Evolutionary conservation across 92 coral and sea anemone genomes (phyloP).

Genomic region (Palythoa grandis): DNA sequence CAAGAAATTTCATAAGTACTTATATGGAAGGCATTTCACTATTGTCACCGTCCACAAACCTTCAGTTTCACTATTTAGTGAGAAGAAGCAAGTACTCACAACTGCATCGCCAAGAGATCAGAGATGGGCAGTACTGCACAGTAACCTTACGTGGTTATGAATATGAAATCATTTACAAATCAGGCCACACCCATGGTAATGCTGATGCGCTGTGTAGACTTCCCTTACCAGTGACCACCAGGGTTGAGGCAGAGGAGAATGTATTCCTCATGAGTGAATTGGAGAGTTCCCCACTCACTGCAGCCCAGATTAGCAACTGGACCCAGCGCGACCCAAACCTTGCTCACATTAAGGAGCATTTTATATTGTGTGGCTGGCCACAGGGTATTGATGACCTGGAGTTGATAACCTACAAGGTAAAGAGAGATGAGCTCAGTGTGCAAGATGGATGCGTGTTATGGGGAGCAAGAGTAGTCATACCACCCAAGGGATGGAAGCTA

Average conservation of each 20-base stretch:
- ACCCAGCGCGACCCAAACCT: constrained; percentile 53
- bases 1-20: too few relatives aligned
- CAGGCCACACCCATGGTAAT: too few relatives aligned
- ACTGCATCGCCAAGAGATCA: too few relatives aligned
- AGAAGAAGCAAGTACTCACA: too few relatives aligned
- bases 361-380: constrained; percentile 48
- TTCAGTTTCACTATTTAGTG: too few relatives aligned
- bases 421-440: constrained; percentile 51
- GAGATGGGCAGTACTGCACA: too few relatives aligned
- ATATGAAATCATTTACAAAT: too few relatives aligned
- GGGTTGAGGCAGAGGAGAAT: neutral
- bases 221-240: neutral
- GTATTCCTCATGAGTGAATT: too few relatives aligned
- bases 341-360: constrained; percentile 36
- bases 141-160: too few relatives aligned
- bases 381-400: constrained; percentile 21
- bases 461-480: constrained; percentile 49
- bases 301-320: constrained; percentile 44
- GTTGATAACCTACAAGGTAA: constrained; percentile 24
- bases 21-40: too few relatives aligned
- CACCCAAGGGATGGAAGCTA: constrained; percentile 28
- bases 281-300: constrained; percentile 40
- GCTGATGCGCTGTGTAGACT: neutral
- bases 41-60: too few relatives aligned
- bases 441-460: constrained; percentile 52